Evolutionary conservation across 2,888 invertebrate species (phyloP).

Genomic region (Leucania comma): DNA sequence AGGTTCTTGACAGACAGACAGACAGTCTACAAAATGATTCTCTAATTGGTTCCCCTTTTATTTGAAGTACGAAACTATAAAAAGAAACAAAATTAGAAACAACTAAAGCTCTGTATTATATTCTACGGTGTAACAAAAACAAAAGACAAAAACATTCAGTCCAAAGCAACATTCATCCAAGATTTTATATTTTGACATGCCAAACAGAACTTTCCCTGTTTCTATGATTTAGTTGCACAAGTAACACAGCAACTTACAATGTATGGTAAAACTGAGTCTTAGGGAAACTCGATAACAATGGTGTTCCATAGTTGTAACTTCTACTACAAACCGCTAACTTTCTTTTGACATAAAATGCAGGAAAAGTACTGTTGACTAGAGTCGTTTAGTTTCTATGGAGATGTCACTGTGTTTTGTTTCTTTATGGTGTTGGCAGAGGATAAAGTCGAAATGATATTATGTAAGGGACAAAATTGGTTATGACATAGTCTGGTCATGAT

Average conservation of each 20-base stretch:
- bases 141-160: background rate
- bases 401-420: constrained; percentile 27
- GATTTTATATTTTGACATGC: background rate
- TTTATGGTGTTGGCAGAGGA: constrained; percentile 10
- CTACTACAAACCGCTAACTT: constrained; percentile 60
- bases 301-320: constrained; percentile 51
- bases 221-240: constrained; percentile 38
- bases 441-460: constrained; percentile 2
- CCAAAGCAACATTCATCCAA: background rate
- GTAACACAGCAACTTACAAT: constrained; percentile 41
- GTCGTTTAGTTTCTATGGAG: constrained; percentile 43
- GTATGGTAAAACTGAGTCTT: constrained; percentile 38
- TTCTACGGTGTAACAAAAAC: background rate
- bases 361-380: constrained; percentile 55
- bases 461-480: background rate
- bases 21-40: no score
- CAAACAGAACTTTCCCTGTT: constrained; percentile 43
- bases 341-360: constrained; percentile 66
- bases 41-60: no score
- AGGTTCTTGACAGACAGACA: no score
- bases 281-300: constrained; percentile 57
- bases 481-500: background rate
- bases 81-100: no score
- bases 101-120: background rate
- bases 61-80: no score